Evolutionary conservation across 2,113 vertebrate species (phyloP).

Genomic region (Sinocyclocheilus grahami): DNA sequence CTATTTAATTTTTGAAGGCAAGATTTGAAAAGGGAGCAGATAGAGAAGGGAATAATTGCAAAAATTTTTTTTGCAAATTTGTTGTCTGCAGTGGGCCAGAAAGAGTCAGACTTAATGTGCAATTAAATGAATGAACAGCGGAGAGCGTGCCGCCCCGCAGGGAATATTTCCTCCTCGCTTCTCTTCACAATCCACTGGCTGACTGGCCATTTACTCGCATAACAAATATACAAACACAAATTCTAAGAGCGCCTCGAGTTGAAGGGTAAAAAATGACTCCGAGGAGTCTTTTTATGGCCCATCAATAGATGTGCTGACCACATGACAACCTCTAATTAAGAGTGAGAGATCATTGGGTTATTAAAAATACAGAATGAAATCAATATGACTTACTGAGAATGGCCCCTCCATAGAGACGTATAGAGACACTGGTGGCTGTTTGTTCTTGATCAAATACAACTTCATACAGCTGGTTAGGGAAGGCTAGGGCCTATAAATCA

Average conservation of each 20-base stretch:
- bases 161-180: constrained; percentile 19
- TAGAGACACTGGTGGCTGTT: constrained; percentile 80
- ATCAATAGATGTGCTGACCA: constrained; percentile 4
- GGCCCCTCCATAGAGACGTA: constrained; percentile 93
- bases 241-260: not conserved
- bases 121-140: constrained; percentile 28
- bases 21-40: not conserved
- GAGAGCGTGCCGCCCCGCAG: not conserved
- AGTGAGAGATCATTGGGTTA: not conserved
- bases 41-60: not conserved
- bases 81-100: not conserved
- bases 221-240: constrained; percentile 1
- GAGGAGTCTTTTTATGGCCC: not conserved
- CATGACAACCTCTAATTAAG: not conserved
- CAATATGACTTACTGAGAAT: constrained; percentile 86
- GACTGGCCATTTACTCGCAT: not conserved
- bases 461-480: constrained; percentile 92
- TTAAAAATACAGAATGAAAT: not conserved
- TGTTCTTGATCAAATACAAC: constrained; percentile 84
- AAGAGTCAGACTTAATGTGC: not conserved
- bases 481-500: constrained; percentile 82
- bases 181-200: constrained; percentile 22
- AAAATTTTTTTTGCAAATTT: not conserved
- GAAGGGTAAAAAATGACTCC: not conserved
- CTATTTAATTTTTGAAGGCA: not conserved